Percentiles rank a stretch among this genome's conserved stretches.
Evolutionary conservation across 2,113 vertebrate species (phyloP).

Genomic region (Orthonyx spaldingii): DNA sequence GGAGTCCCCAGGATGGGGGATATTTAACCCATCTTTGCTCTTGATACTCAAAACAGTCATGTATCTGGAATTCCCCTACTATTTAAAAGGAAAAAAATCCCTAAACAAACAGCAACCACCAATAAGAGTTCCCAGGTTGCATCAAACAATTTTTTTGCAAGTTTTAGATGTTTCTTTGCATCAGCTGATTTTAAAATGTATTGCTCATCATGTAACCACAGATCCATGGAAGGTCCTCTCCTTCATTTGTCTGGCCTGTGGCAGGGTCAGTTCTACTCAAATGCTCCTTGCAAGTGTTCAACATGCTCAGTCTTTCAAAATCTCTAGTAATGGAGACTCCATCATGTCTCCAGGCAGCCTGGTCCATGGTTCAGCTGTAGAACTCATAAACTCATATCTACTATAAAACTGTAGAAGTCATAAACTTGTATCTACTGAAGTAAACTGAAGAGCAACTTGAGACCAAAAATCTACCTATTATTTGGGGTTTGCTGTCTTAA

Average conservation of each 20-base stretch:
- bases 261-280: neutral
- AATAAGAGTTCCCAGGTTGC: neutral
- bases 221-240: neutral
- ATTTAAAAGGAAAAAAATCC: neutral
- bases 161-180: neutral
- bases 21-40: neutral
- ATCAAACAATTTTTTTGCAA: neutral
- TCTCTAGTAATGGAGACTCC: neutral
- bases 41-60: neutral
- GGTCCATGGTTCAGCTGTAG: neutral
- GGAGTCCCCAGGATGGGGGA: neutral
- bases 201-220: neutral
- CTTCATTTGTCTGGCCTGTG: fast-evolving
- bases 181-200: neutral
- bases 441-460: neutral
- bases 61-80: neutral
- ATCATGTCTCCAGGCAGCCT: neutral
- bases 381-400: neutral
- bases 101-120: neutral
- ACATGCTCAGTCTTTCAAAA: neutral
- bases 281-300: neutral
- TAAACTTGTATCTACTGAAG: neutral
- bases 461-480: neutral
- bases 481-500: neutral
- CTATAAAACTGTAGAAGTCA: neutral